Evolutionary conservation across 1,140 invertebrate genomes (phyloP).

Genomic region (Apis florea): DNA sequence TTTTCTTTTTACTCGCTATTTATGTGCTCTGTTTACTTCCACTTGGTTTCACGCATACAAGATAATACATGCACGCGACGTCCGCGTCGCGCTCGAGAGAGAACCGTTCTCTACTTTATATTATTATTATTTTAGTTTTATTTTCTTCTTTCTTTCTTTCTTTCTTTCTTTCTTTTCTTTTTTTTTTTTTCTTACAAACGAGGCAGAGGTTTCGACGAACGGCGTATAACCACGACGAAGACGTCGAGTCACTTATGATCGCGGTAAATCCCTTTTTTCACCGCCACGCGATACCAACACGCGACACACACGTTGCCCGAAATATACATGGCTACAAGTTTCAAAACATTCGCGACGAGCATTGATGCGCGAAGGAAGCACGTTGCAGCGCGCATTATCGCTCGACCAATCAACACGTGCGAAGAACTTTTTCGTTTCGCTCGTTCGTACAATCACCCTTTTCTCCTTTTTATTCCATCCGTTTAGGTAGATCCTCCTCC

Average conservation of each 20-base stretch:
- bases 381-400: neutral
- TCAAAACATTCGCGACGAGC: slow-evolving; percentile 1
- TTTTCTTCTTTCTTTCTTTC: neutral
- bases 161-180: neutral
- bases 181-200: neutral
- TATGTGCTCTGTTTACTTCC: slow-evolving; percentile 8
- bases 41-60: neutral
- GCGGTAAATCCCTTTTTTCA: neutral
- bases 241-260: neutral
- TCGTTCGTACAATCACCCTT: neutral
- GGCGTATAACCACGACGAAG: neutral
- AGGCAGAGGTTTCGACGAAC: neutral
- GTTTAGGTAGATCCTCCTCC: neutral
- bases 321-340: neutral
- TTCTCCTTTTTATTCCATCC: too few species aligned
- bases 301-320: neutral
- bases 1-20: slow-evolving; percentile 4
- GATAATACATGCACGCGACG: neutral
- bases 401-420: neutral
- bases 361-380: neutral
- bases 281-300: neutral
- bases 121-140: too few species aligned
- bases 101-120: neutral
- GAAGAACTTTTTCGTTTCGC: neutral
- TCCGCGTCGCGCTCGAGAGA: slow-evolving; percentile 5